Base-by-base conservation (phyloP, 2,797 vertebrate genomes). In the Carduelis carduelis region DNA sequence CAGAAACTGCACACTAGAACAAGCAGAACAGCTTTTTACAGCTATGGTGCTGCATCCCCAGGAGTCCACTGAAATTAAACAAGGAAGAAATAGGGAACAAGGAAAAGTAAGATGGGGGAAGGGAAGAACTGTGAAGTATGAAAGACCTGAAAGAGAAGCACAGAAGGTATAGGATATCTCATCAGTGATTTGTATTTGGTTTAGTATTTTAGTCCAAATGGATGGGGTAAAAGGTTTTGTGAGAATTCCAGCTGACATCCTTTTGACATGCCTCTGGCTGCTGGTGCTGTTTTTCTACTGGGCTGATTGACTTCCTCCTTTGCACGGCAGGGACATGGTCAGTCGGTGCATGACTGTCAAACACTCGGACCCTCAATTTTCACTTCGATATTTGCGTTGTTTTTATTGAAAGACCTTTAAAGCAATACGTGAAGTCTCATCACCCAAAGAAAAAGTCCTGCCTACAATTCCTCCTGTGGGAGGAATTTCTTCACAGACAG, bases 21-120 rank as follows among this genome's bases (percentile, higher is more conserved):
- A 83, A 92, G 95, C 71, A 92, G 39, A 87, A 87, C 71, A 16
- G 87, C 92, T 92, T 95, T 92, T 74, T 68, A 82, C 83, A 95
- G 81, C 75, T 11, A 70, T 20, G 37, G 78, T 34, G 49, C 72
- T 75, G 46, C 72, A 77, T 68, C 65, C 89, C 76, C 89, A 70
- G 7, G 53, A 85, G 93, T n/a, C 75, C 83, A 87, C 70, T 64
- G 64, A 91, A 90, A 83, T 78, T 68, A 91, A 89, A 89, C 52
- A 77, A 92, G 89, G 63, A 86, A 83, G 50, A 90, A 83, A 92
- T 0, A 75, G 18, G n/a, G 49, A 57, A 92, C 4, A 11, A 79
- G n/a, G 50, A 70, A 72, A 78, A 91, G 26, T n/a, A 79, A 82
- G 30, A 60, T 14, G 71, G 57, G 75, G 52, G 63, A 87, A 93